A percentile compares a stretch with the other conserved stretches of the same genome.
Evolutionary conservation across 2,797 vertebrate species (phyloP).

Genomic region (Esox lucius): DNA sequence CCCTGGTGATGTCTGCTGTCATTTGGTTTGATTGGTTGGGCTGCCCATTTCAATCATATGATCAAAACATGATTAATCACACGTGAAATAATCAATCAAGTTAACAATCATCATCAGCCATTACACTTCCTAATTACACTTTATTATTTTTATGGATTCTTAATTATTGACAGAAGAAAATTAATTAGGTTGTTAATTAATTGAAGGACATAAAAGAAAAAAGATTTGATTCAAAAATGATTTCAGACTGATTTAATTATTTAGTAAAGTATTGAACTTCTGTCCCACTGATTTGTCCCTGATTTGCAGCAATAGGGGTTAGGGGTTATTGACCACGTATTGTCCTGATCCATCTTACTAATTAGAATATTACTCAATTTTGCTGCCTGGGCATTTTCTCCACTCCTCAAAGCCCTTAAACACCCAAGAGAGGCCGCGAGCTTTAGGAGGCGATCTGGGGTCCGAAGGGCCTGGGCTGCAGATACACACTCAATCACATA

Average conservation of each 20-base stretch:
- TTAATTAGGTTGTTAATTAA: neutral
- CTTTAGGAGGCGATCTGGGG: conserved; percentile 73
- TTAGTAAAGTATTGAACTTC: neutral
- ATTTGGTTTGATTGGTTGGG: conserved; percentile 9
- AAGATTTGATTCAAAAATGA: neutral
- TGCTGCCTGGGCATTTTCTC: conserved; percentile 81
- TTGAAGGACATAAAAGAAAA: conserved; percentile 36
- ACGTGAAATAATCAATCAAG: neutral
- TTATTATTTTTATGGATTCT: neutral
- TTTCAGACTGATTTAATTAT: conserved; percentile 32
- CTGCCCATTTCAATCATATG: neutral
- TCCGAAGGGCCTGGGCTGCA: conserved; percentile 63
- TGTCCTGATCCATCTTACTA: conserved; percentile 83
- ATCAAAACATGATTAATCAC: neutral
- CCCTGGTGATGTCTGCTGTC: neutral
- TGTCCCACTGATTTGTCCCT: neutral
- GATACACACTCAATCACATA: conserved; percentile 7
- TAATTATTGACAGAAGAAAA: neutral
- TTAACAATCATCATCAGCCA: neutral
- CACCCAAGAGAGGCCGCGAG: conserved; percentile 82
- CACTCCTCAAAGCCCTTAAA: conserved; percentile 81
- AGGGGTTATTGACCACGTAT: conserved; percentile 69
- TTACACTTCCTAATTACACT: neutral
- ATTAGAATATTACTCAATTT: conserved; percentile 84
- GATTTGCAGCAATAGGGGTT: conserved; percentile 36